phyloP scores from a whole-genome alignment of 2,113 vertebrate genomes.

The Progne subis region DNA sequence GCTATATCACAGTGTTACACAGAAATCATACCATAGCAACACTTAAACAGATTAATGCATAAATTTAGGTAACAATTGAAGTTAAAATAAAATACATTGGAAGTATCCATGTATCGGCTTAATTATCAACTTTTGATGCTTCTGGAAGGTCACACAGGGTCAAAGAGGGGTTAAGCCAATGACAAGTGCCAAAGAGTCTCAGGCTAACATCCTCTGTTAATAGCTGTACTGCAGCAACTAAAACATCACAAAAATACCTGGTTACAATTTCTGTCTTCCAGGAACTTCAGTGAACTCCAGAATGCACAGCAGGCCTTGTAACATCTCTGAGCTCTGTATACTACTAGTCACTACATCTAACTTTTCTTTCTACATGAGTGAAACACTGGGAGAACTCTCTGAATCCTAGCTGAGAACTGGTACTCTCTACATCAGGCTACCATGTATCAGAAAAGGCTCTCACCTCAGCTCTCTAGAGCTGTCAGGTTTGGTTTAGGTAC shows the following conservation, averaged over 20 bases:
- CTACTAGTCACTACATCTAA: not conserved
- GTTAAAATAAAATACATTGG: not conserved
- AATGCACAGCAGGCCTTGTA: not conserved
- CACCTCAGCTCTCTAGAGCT: not conserved
- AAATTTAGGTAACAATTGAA: not conserved
- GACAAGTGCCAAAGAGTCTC: not conserved
- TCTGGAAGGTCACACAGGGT: not conserved
- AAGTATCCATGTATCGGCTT: not conserved
- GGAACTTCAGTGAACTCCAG: not conserved
- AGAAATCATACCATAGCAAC: constrained; percentile 5
- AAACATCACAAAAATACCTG: not conserved
- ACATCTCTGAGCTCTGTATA: not conserved
- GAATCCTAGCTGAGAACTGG: not conserved
- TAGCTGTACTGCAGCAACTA: not conserved
- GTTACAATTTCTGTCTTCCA: not conserved
- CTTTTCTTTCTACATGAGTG: not conserved
- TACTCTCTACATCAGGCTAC: not conserved
- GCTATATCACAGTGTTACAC: not conserved
- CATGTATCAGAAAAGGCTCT: not conserved
- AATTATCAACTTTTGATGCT: not conserved
- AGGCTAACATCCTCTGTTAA: not conserved
- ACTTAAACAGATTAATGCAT: not conserved
- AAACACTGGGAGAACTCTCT: not conserved
- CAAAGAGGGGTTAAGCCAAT: not conserved
- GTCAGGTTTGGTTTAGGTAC: not conserved